These are phyloP conservation scores for Austrolebias charrua DNA, from an alignment of 2,797 vertebrate species.

Conservation along the genomic window DNA sequence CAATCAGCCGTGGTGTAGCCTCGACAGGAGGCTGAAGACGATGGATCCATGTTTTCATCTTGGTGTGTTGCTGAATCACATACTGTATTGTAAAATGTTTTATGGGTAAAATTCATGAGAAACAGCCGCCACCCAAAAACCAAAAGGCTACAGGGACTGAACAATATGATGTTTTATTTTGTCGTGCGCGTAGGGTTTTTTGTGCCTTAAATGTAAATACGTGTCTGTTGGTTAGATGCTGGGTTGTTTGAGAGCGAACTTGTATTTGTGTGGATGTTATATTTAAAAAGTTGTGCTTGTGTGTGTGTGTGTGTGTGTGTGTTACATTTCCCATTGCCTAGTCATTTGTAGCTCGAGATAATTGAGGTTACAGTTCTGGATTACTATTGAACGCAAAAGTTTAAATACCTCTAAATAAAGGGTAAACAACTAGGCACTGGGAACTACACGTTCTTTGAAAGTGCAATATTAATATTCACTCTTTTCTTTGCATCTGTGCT, in stretches of 20 bases:
- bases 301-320: slow-evolving; percentile 51
- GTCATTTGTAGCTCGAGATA: slow-evolving; percentile 46
- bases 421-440: slow-evolving; percentile 66
- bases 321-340: slow-evolving; percentile 52
- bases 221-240: slow-evolving; percentile 31
- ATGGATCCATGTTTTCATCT: slow-evolving; percentile 35
- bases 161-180: slow-evolving; percentile 55
- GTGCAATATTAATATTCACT: slow-evolving; percentile 84
- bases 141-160: slow-evolving; percentile 72
- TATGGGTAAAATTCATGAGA: slow-evolving; percentile 34
- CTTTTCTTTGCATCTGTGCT: slow-evolving; percentile 55
- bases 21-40: slow-evolving; percentile 31
- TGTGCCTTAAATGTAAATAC: slow-evolving; percentile 73
- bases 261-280: slow-evolving; percentile 60
- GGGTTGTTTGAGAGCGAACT: slow-evolving; percentile 36
- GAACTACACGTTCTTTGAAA: slow-evolving; percentile 74
- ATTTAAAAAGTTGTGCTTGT: slow-evolving; percentile 63
- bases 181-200: slow-evolving; percentile 53
- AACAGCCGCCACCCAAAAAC: slow-evolving; percentile 43
- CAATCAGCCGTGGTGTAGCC: slow-evolving; percentile 61
- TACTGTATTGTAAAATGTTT: slow-evolving; percentile 46
- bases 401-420: slow-evolving; percentile 57
- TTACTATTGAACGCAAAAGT: slow-evolving; percentile 14
- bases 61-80: slow-evolving; percentile 40
- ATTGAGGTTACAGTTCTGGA: slow-evolving; percentile 25